Base-by-base conservation (phyloP, 2,888 invertebrate genomes). In the Oscheius sp. region DNA sequence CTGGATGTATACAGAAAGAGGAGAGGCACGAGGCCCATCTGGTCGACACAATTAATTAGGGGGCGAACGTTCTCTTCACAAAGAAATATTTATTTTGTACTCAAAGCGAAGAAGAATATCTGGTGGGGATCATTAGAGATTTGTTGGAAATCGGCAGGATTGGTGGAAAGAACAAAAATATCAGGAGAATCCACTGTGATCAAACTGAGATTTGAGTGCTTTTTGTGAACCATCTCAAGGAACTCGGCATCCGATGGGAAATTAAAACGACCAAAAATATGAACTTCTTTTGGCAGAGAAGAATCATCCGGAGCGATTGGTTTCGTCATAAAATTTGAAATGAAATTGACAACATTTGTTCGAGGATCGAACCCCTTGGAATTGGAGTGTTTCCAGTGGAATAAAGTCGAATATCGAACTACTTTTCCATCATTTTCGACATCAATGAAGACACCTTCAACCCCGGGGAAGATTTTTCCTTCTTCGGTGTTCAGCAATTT, bases 401-500 rank as follows among this genome's bases (percentile, higher is more conserved):
- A 61, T 3, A 61, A 10, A 3, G 61, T 45, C 10, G 29, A 25
- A 2, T 45, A 27, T 12, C 61, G 39, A 27, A 10, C 31, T 27
- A 42, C 29, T 12, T 42, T 45, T 25, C 15, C 2, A 17, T 23
- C 29, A 17, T 29, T 42, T 27, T n/a, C 6, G 2, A 61, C 45
- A 10, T 61, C 61, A 29, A 61, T 45, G 45, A 29, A 61, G 15
- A 45, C 42, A 1, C 61, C 61, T 61, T 61, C 61, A n/a, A 61
- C 61, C 12, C 45, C 61, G 12, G 61, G 61, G 20, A 29, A 61
- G 15, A 61, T 27, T 15, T 61, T 61, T 8, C 61, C 61, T 5
- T 61, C 25, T 25, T 61, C 61, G 17, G 45, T 61, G n/a, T 61
- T 61, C 61, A 61, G 20, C 27, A 45, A 27, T 31, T 61, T 61